A percentile compares a stretch with the other conserved stretches of the same genome.
Evolutionary conservation across 92 coral and sea anemone genomes (phyloP).

Genomic region (Galaxea fascicularis): DNA sequence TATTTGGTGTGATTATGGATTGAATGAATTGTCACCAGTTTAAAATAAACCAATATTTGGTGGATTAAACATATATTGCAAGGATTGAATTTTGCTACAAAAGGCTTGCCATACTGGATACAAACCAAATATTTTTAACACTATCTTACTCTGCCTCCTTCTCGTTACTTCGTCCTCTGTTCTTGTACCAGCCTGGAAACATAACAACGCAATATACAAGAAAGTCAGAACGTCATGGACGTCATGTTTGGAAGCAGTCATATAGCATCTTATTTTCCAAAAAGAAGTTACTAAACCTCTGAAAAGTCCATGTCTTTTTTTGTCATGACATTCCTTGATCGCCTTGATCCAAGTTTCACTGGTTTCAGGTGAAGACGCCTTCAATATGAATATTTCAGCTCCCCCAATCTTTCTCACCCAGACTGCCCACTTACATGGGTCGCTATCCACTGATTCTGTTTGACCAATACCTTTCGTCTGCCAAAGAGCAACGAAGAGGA

Average conservation of each 20-base stretch:
- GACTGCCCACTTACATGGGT: conserved; percentile 92
- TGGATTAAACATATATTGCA: no score
- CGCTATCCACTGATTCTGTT: conserved; percentile 87
- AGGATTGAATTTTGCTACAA: no score
- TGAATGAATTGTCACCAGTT: no score
- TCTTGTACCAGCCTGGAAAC: conserved; percentile 28
- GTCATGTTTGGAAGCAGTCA: no score
- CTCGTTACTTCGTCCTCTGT: conserved; percentile 31
- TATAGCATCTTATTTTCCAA: no score
- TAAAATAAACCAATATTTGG: no score
- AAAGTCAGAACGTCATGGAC: background rate
- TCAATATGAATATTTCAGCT: conserved; percentile 81
- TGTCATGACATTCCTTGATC: conserved; percentile 77
- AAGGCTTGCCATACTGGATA: no score
- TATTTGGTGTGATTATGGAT: no score
- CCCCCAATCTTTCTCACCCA: conserved; percentile 83
- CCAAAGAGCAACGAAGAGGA: background rate
- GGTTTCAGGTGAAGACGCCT: conserved; percentile 70
- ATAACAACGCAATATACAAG: background rate
- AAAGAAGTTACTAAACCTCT: conserved; percentile 59
- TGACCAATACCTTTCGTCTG: conserved; percentile 90
- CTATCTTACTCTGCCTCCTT: conserved; percentile 22
- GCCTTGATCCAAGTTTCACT: conserved; percentile 80
- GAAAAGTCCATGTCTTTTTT: conserved; percentile 77
- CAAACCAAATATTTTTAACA: no score